Conservation (phyloP, 2,113 vertebrate species). For the Eulemur rufifrons region DNA sequence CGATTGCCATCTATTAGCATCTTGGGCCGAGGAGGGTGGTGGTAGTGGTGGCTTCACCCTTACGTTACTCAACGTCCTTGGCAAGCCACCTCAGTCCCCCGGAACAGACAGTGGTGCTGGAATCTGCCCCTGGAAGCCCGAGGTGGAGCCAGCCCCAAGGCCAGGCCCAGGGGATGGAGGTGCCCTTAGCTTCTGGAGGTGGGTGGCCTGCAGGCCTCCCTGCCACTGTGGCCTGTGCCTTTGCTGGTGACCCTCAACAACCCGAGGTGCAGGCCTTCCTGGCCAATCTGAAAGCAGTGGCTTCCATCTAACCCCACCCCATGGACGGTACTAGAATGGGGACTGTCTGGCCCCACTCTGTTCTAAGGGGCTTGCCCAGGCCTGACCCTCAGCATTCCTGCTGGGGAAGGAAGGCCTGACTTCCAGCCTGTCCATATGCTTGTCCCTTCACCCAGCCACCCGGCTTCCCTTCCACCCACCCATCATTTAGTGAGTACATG, state of each 20-base stretch:
- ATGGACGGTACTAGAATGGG: neutral
- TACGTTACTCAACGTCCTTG: neutral
- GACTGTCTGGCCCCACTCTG: no score
- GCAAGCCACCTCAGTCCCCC: neutral
- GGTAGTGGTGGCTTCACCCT: neutral
- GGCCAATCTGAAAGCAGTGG: neutral
- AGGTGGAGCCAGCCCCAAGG: neutral
- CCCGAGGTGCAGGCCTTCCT: neutral
- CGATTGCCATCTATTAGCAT: neutral
- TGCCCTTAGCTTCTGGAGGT: neutral
- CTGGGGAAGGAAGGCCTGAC: no score
- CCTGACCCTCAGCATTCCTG: neutral
- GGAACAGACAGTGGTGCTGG: neutral
- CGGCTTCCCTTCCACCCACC: neutral
- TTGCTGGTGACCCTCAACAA: neutral
- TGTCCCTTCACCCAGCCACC: neutral
- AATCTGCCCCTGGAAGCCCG: neutral
- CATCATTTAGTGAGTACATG: accelerated
- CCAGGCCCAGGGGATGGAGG: neutral
- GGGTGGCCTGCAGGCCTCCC: neutral
- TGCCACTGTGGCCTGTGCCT: no score
- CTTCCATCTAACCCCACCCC: neutral
- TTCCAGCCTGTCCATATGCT: neutral
- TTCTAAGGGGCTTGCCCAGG: neutral
- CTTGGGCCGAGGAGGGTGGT: neutral